These are phyloP conservation scores for Fragum whitleyi DNA, from an alignment of 2,888 invertebrate genomes.

Conservation along the genomic window DNA sequence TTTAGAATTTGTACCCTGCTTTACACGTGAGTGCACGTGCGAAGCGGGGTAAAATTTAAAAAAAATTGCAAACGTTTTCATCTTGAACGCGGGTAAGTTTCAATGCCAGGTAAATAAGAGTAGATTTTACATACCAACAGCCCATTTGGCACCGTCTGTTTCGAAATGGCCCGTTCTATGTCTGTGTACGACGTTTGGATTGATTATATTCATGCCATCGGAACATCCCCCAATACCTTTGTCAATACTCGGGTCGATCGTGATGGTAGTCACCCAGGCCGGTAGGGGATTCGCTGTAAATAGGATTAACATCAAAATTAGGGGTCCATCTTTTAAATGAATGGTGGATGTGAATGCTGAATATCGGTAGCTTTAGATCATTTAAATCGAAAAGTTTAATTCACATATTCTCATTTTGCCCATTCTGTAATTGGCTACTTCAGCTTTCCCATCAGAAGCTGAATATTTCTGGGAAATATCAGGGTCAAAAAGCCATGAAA, in stretches of 20 bases:
- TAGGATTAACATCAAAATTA: background rate
- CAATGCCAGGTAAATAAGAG: no score
- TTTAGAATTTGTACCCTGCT: no score
- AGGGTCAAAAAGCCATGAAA: background rate
- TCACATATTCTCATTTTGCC: no score
- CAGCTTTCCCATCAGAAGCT: no score
- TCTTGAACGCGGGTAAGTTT: no score
- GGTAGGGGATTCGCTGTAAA: constrained; percentile 53
- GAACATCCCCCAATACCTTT: constrained; percentile 51
- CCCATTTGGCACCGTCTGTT: constrained; percentile 63
- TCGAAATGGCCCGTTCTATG: constrained; percentile 58
- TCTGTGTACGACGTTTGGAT: constrained; percentile 51
- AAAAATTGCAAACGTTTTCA: no score
- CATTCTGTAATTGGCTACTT: no score
- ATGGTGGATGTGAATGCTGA: background rate
- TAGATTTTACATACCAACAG: constrained; percentile 52
- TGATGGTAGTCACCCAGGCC: constrained; percentile 50
- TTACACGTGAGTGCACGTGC: no score
- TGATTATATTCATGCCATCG: constrained; percentile 59
- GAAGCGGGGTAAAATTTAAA: no score
- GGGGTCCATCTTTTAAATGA: background rate
- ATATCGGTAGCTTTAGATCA: background rate
- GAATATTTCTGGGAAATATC: background rate
- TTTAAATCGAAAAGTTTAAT: background rate
- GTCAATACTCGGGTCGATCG: constrained; percentile 49